phyloP scores from a whole-genome alignment of 2,113 vertebrate species.

The Shinisaurus crocodilurus region DNA sequence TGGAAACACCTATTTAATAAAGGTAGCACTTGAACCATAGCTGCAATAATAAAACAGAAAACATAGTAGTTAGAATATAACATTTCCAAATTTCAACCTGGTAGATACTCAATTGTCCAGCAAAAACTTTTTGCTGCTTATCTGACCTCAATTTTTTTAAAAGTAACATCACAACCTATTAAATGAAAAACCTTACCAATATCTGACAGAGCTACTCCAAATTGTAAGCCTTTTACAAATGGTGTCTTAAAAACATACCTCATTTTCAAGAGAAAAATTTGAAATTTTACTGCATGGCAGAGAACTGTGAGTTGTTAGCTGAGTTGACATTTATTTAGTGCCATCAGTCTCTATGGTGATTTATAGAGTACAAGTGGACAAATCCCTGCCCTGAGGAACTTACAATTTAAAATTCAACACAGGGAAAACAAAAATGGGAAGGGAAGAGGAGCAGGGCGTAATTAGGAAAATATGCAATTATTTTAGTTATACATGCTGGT shows the following conservation, averaged over 20 bases:
- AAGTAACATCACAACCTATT: background rate
- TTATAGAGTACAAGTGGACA: background rate
- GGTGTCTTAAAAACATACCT: background rate
- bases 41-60: constrained; percentile 7
- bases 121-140: background rate
- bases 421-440: background rate
- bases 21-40: constrained; percentile 30
- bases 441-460: background rate
- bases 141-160: background rate
- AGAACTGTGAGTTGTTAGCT: too few species aligned
- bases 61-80: rapidly evolving
- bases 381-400: too few species aligned
- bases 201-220: background rate
- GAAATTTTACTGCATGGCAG: too few species aligned
- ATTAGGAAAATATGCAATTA: background rate
- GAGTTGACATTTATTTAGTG: background rate
- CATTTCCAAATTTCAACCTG: background rate
- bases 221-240: background rate
- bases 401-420: background rate
- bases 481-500: background rate
- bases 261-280: too few species aligned
- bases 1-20: constrained; percentile 52
- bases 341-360: background rate
- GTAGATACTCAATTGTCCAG: background rate
- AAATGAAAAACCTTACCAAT: constrained; percentile 3